A percentile compares a stretch with the other conserved stretches of the same genome.
These are phyloP conservation scores for Laodelphax striatellus DNA, from an alignment of 1,140 invertebrate species.

Conservation along the genomic window DNA sequence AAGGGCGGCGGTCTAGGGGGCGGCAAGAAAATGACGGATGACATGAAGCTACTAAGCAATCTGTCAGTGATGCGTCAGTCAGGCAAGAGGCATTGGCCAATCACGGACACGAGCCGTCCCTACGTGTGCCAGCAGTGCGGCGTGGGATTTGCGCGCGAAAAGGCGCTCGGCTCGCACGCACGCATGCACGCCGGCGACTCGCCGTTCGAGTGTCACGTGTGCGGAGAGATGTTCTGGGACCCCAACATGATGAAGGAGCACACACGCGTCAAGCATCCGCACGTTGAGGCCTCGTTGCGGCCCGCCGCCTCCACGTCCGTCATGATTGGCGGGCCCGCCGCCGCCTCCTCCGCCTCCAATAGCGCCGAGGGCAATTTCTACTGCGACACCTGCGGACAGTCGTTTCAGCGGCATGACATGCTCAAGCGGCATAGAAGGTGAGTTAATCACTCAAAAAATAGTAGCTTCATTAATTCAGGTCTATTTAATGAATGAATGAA, in stretches of 20 bases:
- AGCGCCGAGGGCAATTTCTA: conserved; percentile 58
- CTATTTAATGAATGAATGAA: too few species aligned
- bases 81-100: conserved; percentile 35
- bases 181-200: conserved; percentile 47
- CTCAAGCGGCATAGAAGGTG: conserved; percentile 52
- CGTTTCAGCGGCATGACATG: conserved; percentile 60
- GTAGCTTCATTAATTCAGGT: too few species aligned
- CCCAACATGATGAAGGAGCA: conserved; percentile 46
- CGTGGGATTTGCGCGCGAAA: conserved; percentile 64
- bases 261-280: conserved; percentile 40
- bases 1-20: conserved; percentile 27
- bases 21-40: conserved; percentile 30
- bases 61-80: neutral
- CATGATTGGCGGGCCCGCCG: conserved; percentile 22
- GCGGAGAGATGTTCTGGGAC: conserved; percentile 69
- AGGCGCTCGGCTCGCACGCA: conserved; percentile 59
- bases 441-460: neutral
- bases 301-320: neutral
- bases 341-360: conserved; percentile 34
- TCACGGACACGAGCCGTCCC: conserved; percentile 58
- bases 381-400: conserved; percentile 60
- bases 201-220: conserved; percentile 60
- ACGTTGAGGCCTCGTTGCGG: conserved; percentile 25
- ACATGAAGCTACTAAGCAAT: conserved; percentile 28
- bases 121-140: conserved; percentile 72